Evolutionary conservation across 2,113 vertebrate species (phyloP).

Genomic region (Alosa alosa): DNA sequence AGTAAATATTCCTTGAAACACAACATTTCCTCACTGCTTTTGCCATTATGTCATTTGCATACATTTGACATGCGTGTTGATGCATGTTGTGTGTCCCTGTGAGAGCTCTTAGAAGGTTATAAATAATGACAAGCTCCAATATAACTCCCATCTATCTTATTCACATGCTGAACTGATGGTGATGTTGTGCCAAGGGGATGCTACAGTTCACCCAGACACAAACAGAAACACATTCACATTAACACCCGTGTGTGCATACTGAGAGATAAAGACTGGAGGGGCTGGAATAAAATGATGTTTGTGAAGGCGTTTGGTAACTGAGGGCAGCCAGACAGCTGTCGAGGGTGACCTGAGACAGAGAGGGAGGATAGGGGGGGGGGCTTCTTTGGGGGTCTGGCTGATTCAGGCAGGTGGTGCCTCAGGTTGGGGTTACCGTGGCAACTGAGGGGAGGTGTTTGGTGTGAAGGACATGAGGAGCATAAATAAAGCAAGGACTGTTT

Average conservation of each 20-base stretch:
- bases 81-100: not conserved
- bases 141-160: not conserved
- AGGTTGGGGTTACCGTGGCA: conserved; percentile 50
- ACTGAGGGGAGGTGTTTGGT: conserved; percentile 41
- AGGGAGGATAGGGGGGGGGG: not conserved
- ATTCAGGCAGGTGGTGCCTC: conserved; percentile 28
- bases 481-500: conserved; percentile 32
- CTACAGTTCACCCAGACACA: not conserved
- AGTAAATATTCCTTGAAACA: not conserved
- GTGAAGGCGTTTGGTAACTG: not conserved
- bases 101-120: not conserved
- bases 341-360: not conserved
- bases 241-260: not conserved
- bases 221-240: not conserved
- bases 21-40: not conserved
- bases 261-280: not conserved
- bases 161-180: not conserved
- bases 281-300: not conserved
- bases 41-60: not conserved
- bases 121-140: not conserved
- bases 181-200: not conserved
- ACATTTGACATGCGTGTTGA: not conserved
- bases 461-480: conserved; percentile 43
- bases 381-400: not conserved
- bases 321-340: not conserved